A percentile compares a stretch with the other conserved stretches of the same genome.
phyloP scores from a whole-genome alignment of 1,140 invertebrate species.

The Pseudomyrmex concolor region DNA sequence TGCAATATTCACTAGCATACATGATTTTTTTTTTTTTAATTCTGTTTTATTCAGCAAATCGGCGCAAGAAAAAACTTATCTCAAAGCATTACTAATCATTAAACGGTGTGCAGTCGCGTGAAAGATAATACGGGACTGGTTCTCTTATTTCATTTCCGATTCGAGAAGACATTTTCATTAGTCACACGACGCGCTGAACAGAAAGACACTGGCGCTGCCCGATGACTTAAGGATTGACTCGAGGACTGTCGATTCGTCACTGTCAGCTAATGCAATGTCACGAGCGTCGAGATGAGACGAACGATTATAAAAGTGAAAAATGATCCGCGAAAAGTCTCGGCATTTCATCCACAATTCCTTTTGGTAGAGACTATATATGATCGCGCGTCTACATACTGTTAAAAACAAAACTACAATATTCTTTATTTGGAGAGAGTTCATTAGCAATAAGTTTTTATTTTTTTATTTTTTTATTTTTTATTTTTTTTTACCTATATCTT shows the following conservation, averaged over 20 bases:
- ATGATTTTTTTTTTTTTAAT: not conserved
- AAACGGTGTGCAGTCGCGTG: conserved; percentile 45
- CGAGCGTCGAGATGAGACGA: conserved; percentile 75
- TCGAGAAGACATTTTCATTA: conserved; percentile 70
- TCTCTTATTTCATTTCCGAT: conserved; percentile 52
- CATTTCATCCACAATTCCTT: conserved; percentile 66
- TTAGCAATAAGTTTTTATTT: not conserved
- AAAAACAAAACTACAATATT: conserved; percentile 27
- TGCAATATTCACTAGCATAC: not conserved
- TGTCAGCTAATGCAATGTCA: conserved; percentile 79
- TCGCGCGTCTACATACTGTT: conserved; percentile 7
- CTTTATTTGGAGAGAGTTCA: not conserved
- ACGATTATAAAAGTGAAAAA: conserved; percentile 79
- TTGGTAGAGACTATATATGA: conserved; percentile 25
- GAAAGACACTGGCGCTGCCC: conserved; percentile 63
- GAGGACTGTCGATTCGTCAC: conserved; percentile 80
- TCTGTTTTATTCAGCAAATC: not conserved
- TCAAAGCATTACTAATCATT: conserved; percentile 31
- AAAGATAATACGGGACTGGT: conserved; percentile 44
- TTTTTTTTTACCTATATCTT: not conserved
- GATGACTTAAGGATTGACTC: conserved; percentile 77
- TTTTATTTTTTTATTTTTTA: not conserved
- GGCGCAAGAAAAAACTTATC: conserved; percentile 7
- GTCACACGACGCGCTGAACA: conserved; percentile 66
- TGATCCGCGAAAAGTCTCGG: conserved; percentile 78